Conservation (phyloP, 1,140 invertebrate species). For the Drosophila fuyamai region DNA sequence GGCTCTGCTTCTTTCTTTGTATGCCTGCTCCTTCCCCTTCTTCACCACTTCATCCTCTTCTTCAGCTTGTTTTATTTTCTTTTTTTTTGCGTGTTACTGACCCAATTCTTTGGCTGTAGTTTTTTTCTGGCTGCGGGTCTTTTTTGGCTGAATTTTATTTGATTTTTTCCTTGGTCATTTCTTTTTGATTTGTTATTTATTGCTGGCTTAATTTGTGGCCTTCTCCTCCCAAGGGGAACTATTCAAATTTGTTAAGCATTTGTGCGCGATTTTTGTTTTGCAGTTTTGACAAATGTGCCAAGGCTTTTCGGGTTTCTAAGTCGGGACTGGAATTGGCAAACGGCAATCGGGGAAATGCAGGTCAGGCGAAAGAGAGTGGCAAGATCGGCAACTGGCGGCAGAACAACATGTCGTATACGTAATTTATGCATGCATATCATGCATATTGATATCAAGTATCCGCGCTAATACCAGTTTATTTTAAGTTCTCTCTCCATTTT, state of each 20-base stretch:
- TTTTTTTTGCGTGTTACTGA: slow-evolving; percentile 76
- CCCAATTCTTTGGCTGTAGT: slow-evolving; percentile 69
- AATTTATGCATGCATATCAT: slow-evolving; percentile 78
- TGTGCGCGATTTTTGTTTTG: slow-evolving; percentile 26
- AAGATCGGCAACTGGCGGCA: slow-evolving; percentile 28
- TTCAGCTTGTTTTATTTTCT: slow-evolving; percentile 32
- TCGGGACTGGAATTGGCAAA: slow-evolving; percentile 18
- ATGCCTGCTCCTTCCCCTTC: slow-evolving; percentile 35
- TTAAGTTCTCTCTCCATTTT: slow-evolving; percentile 15
- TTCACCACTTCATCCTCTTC: slow-evolving; percentile 21
- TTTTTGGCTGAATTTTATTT: slow-evolving; percentile 53
- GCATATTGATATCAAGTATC: slow-evolving; percentile 65
- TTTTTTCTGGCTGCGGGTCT: slow-evolving; percentile 17
- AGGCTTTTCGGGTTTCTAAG: slow-evolving; percentile 42
- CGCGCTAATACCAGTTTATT: slow-evolving; percentile 52
- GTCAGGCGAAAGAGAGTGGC: slow-evolving; percentile 44
- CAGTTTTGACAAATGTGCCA: slow-evolving; percentile 61
- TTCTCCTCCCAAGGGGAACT: slow-evolving; percentile 37
- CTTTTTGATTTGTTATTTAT: slow-evolving; percentile 81
- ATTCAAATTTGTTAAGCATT: slow-evolving; percentile 59
- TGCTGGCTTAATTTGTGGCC: slow-evolving; percentile 74
- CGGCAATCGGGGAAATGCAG: slow-evolving; percentile 44
- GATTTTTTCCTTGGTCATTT: slow-evolving; percentile 68
- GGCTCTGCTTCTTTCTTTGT: slow-evolving; percentile 25
- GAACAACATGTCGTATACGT: slow-evolving; percentile 71